These are phyloP conservation scores for Allobates femoralis DNA, from an alignment of 2,797 vertebrate species.

Conservation along the genomic window DNA sequence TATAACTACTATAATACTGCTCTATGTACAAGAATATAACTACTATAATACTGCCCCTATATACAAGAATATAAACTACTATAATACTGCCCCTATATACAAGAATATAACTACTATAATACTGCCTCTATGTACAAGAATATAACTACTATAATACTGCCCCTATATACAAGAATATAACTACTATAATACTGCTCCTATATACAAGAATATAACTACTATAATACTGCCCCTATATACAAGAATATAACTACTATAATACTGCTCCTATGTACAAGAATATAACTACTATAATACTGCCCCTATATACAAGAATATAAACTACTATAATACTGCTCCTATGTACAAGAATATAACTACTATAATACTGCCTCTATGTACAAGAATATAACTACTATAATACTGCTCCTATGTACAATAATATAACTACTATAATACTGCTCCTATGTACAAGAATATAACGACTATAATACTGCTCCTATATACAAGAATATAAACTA, in stretches of 20 bases:
- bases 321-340: neutral
- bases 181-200: constrained; percentile 3
- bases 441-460: too few relatives aligned
- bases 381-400: too few relatives aligned
- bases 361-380: too few relatives aligned
- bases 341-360: constrained; percentile 1
- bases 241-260: neutral
- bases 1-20: too few relatives aligned
- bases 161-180: neutral
- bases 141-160: constrained; percentile 12
- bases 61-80: constrained; percentile 4
- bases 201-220: neutral
- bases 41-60: constrained; percentile 8
- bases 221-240: neutral
- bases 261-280: neutral
- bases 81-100: constrained; percentile 6
- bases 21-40: too few relatives aligned
- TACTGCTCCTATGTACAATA: too few relatives aligned
- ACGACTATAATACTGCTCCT: too few relatives aligned
- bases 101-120: constrained; percentile 10
- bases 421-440: too few relatives aligned
- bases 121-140: too few relatives aligned
- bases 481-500: constrained; percentile 23
- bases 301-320: neutral
- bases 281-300: neutral